A percentile compares a stretch with the other conserved stretches of the same genome.
Conservation (phyloP, 1,140 invertebrate genomes). For the Eulimnadia texana region DNA sequence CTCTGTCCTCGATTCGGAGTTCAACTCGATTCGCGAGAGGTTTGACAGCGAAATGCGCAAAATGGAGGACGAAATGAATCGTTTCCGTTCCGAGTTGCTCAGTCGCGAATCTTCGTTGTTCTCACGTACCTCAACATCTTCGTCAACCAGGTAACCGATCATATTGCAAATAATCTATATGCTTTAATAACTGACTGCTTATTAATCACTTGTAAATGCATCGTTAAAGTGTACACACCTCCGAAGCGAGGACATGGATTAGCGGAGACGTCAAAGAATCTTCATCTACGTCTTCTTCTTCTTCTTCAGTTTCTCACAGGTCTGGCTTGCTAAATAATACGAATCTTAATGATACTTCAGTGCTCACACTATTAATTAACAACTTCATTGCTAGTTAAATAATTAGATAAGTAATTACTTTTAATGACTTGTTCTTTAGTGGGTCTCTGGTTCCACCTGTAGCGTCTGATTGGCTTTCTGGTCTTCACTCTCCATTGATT, state of each 20-base stretch:
- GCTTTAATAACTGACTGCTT: too few relatives aligned
- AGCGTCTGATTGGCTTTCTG: slow-evolving; percentile 42
- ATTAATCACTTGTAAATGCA: too few relatives aligned
- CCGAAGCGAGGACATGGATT: slow-evolving; percentile 7
- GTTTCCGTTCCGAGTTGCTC: slow-evolving; percentile 83
- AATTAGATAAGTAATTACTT: neutral
- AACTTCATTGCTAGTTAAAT: neutral
- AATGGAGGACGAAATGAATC: slow-evolving; percentile 97
- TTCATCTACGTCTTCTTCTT: neutral
- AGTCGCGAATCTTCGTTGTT: slow-evolving; percentile 79
- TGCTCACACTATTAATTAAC: too few relatives aligned
- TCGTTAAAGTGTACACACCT: neutral
- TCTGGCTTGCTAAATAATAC: neutral
- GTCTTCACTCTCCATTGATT: slow-evolving; percentile 81
- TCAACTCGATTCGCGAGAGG: slow-evolving; percentile 83
- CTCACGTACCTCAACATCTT: slow-evolving; percentile 35
- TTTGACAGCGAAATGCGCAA: slow-evolving; percentile 94
- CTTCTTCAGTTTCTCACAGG: neutral
- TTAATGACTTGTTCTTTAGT: neutral
- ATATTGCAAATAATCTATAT: neutral
- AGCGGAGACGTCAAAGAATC: slow-evolving; percentile 3
- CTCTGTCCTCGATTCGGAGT: slow-evolving; percentile 90
- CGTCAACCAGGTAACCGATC: slow-evolving; percentile 3
- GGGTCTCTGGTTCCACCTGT: neutral
- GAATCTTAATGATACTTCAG: too few relatives aligned